Base-by-base conservation (phyloP, 2,113 vertebrate genomes). In the Propithecus coquereli region DNA sequence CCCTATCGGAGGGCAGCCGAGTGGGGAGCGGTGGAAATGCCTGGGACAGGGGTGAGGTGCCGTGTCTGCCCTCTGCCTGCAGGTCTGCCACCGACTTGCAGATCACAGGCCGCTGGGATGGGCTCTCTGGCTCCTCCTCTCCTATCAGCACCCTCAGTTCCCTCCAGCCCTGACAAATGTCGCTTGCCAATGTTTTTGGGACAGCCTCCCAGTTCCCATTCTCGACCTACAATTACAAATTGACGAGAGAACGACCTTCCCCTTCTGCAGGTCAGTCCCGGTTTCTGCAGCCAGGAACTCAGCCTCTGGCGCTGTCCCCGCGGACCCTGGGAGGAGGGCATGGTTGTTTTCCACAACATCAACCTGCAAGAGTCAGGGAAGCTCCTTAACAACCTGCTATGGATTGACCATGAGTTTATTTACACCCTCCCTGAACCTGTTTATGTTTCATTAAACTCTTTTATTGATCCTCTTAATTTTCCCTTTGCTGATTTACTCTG, bases 371-470 rank as follows among this genome's bases (percentile, higher is more conserved):
- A 94, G 63, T 52, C 50, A 30, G 92, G 52, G 70, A 47, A 73
- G 54, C 11, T 65, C 61, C 87, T 94, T 93, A 57, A 90, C 73
- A 80, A 77, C 90, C 70, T 65, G 84, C 74, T 95, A 23, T 93
- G 70, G 95, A 95, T 95, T 79, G 90, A 71, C 63, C 1, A 14
- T 27, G 74, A 93, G 87, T 96, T 94, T 94, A 94, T 94, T 88
- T 83, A 96, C 92, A 70, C 73, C 76, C 71, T 97, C 81, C 74
- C 66, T 61, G 84, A 87, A 87, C 87, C 92, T 96, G 93, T 96
- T 97, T 95, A 87, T 95, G 92, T 98, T 96, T 97, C 97, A 96
- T 92, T 97, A 96, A 96, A 87, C 87, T 95, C 95, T 95, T 95
- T 92, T 92, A 97, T 96, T 54, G 95, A 97, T 95, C 74, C 90